Base-by-base conservation (phyloP, 2,113 vertebrate species). In the Rhinopithecus roxellana region DNA sequence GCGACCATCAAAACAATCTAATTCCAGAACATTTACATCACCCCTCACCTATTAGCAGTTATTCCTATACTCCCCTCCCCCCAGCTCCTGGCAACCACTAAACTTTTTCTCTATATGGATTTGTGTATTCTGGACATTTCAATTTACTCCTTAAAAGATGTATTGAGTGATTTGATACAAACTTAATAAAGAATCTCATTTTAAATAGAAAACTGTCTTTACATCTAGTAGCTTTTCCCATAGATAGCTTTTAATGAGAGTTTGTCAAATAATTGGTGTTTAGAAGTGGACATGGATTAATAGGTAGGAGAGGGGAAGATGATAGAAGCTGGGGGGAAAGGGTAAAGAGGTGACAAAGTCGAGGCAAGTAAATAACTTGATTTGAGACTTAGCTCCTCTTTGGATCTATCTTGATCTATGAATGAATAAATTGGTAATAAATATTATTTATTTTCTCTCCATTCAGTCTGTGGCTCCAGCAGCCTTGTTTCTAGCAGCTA, bases 401-500 rank as follows among this genome's bases (percentile, higher is more conserved):
- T 83, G 78, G 27, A 59, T 89, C 13, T 61, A 45, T 16, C 27
- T 93, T 86, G 59, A 90, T 67, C 45, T 95, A 55, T 52, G 81
- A 97, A 57, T 94, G 85, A 93, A 59, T 85, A 64, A 89, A 43
- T 38, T 70, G n/a, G 20, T 84, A 43, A 50, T 90, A 61, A 82
- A 52, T 85, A 25, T 96, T 35, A 75, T 80, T 89, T 85, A 9
- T 96, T 82, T 78, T 94, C 1, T 32, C 74, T 81, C 40, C 23
- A 25, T 25, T 1, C 89, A 99, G 99, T 99, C 99, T 4, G 99
- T 99, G 94, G 98, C 99, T 82, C 99, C 99, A 3, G 99, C 99
- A 2, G 99, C 99, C 0, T 98, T 99, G 17, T 99, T 99, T 98
- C 98, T 99, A 78, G 99, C 99, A 82, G 99, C 99, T 13, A 99